Base-by-base conservation (phyloP, 2,888 invertebrate species). In the Anthoptus insignis region DNA sequence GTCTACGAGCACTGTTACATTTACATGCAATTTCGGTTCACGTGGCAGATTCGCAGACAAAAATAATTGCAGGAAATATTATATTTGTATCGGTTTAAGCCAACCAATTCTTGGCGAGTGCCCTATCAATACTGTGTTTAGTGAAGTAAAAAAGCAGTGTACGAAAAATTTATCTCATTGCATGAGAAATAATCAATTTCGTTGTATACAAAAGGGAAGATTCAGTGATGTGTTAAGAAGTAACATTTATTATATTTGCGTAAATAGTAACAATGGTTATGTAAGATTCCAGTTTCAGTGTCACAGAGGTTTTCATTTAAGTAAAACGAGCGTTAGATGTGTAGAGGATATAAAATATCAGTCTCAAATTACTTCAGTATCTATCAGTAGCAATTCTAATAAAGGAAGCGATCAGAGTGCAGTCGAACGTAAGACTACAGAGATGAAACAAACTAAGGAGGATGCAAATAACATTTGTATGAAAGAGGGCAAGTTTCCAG, bases 41-140 rank as follows among this genome's bases (percentile, higher is more conserved):
- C 80, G 87, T n/a, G 94, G 94, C 1, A 88, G 83, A 73, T 94
- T 91, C 74, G 79, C 89, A 2, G 93, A 94, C 76, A 84, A 82
- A 14, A 73, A 80, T 27, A 85, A 94, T 72, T 94, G 94, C 66
- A 88, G 85, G 56, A 91, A 90, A 74, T 94, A 94, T 76, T 94
- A 94, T 71, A 86, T 89, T 54, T 95, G 94, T 70, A 77, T 84
- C 13, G 88, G 89, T 14, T 80, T 70, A 60, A 53, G 68, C n/a
- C 66, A 81, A 65, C 83, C 89, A 29, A 74, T 88, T 39, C 65
- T 79, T 39, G 85, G 88, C 37, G 74, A 67, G 57, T 93, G 93
- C 69, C 93, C 93, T 19, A 73, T 71, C 11, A 82, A 86, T 65
- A 90, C 91, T 29, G 89, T 93, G 59, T 93, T 91, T 66, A 93